Conservation (phyloP, 2,113 vertebrate species). For the Monarcha castaneiventris region DNA sequence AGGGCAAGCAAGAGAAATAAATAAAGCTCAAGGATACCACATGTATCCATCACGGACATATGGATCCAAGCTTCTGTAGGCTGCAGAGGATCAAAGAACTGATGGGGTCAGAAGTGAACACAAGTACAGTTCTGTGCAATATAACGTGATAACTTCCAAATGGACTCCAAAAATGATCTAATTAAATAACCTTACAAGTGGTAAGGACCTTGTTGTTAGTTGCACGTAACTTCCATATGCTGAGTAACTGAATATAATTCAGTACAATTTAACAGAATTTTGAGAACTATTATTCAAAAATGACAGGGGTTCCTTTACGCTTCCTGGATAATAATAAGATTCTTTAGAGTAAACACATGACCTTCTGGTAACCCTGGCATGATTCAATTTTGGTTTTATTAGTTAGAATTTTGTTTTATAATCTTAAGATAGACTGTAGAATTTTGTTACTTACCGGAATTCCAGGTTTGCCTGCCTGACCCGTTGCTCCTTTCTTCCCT, state of each 20-base stretch:
- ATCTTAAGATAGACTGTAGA: not conserved
- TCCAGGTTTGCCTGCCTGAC: slow-evolving; percentile 82
- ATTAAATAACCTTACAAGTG: not conserved
- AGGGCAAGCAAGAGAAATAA: not conserved
- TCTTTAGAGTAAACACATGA: not conserved
- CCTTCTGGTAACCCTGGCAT: not conserved
- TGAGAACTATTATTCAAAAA: not conserved
- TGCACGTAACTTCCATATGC: not conserved
- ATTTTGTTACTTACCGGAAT: slow-evolving; percentile 80
- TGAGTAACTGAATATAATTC: not conserved
- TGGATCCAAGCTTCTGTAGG: not conserved
- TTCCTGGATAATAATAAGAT: not conserved
- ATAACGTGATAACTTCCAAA: not conserved
- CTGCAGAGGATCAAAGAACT: not conserved
- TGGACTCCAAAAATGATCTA: not conserved
- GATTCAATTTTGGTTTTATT: not conserved
- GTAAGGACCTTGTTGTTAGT: not conserved
- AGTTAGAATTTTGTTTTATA: not conserved
- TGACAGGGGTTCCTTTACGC: not conserved
- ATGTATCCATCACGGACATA: not conserved
- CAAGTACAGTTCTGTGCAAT: not conserved
- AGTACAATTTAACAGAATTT: not conserved
- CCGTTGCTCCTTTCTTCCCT: slow-evolving; percentile 86
- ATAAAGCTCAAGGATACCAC: not conserved
- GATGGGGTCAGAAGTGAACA: not conserved